A percentile compares a stretch with the other conserved stretches of the same genome.
Evolutionary conservation across 2,888 invertebrate species (phyloP).

Genomic region (Cryptocephalus moraei): DNA sequence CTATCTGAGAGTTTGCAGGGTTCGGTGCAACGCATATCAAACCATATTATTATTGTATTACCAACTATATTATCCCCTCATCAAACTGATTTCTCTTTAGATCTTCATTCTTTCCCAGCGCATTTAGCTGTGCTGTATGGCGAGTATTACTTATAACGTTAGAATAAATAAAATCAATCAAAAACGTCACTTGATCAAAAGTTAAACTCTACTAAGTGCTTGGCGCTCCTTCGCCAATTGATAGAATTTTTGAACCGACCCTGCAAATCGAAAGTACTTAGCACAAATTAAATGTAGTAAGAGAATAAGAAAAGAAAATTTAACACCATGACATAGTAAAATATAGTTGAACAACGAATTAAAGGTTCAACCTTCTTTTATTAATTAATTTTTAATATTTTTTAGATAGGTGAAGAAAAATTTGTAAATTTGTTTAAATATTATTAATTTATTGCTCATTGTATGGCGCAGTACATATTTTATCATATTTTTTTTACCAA

Average conservation of each 20-base stretch:
- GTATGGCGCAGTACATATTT: constrained; percentile 29
- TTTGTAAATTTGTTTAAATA: constrained; percentile 25
- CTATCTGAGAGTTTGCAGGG: too few relatives aligned
- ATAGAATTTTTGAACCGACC: constrained; percentile 3
- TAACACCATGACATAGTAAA: neutral
- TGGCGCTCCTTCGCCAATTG: too few relatives aligned
- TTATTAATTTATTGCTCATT: constrained; percentile 31
- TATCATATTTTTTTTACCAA: constrained; percentile 33
- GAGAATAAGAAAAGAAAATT: constrained; percentile 19
- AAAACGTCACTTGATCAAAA: too few relatives aligned
- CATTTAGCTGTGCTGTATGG: too few relatives aligned
- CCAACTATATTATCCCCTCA: too few relatives aligned
- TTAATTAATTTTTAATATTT: constrained; percentile 16
- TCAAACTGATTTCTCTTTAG: too few relatives aligned
- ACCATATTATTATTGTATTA: too few relatives aligned
- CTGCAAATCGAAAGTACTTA: constrained; percentile 30
- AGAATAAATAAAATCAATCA: too few relatives aligned
- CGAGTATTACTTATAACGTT: too few relatives aligned
- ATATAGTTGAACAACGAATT: constrained; percentile 28
- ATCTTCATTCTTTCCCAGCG: too few relatives aligned
- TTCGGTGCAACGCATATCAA: too few relatives aligned
- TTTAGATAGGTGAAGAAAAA: constrained; percentile 14
- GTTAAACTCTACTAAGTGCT: too few relatives aligned
- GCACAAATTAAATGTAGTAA: constrained; percentile 31
- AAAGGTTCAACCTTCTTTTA: constrained; percentile 8